Percentiles rank a stretch among this genome's conserved stretches.
phyloP scores from a whole-genome alignment of 2,888 invertebrate genomes.

The Bellardia bayeri region DNA sequence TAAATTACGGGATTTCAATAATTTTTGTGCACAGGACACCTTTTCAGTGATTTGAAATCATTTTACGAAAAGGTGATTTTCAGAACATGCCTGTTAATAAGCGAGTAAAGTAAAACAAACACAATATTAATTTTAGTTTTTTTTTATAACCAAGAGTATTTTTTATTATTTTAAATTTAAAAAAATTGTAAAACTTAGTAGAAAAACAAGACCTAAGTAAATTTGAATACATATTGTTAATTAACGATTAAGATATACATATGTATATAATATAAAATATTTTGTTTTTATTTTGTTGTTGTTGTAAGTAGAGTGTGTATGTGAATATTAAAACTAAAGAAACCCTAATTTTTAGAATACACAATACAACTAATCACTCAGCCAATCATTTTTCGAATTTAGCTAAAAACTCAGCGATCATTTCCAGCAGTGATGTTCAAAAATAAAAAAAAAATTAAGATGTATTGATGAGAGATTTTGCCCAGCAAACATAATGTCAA shows the following conservation, averaged over 20 bases:
- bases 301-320: slow-evolving; percentile 11
- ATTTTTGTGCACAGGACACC: too few species aligned
- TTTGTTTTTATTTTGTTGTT: slow-evolving; percentile 31
- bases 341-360: slow-evolving; percentile 30
- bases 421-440: neutral
- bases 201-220: slow-evolving; percentile 70
- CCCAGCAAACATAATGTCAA: too few species aligned
- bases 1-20: too few species aligned
- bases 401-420: slow-evolving; percentile 7
- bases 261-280: slow-evolving; percentile 38
- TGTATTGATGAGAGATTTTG: too few species aligned
- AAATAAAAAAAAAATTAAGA: too few species aligned
- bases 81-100: too few species aligned
- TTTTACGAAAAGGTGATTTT: too few species aligned
- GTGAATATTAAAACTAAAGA: slow-evolving; percentile 32
- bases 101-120: neutral
- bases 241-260: slow-evolving; percentile 62
- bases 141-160: slow-evolving; percentile 69
- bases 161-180: slow-evolving; percentile 60
- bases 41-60: too few species aligned
- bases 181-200: slow-evolving; percentile 73
- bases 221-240: slow-evolving; percentile 64
- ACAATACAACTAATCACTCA: slow-evolving; percentile 17
- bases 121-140: slow-evolving; percentile 4
- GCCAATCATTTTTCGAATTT: slow-evolving; percentile 14